These are phyloP conservation scores for Coptotermes formosanus DNA, from an alignment of 1,140 invertebrate genomes.

Conservation along the genomic window DNA sequence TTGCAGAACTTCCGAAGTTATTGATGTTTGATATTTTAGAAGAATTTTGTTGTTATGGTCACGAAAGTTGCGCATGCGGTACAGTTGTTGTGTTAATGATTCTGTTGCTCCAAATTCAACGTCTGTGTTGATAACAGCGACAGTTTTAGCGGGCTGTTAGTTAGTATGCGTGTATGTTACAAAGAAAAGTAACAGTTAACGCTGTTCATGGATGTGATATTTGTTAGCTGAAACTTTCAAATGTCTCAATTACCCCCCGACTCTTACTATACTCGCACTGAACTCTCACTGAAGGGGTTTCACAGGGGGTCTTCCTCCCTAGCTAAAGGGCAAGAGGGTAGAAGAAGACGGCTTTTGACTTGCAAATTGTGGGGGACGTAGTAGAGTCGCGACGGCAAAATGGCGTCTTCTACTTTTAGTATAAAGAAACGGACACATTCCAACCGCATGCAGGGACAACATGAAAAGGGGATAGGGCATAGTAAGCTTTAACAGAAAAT, in stretches of 20 bases:
- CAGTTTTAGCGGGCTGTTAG: too few species aligned
- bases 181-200: too few species aligned
- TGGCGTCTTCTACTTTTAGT: background rate
- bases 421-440: conserved; percentile 1
- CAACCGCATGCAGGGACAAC: background rate
- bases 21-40: too few species aligned
- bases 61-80: too few species aligned
- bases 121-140: too few species aligned
- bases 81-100: too few species aligned
- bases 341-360: conserved; percentile 17
- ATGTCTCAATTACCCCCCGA: background rate
- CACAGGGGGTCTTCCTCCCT: background rate
- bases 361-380: background rate
- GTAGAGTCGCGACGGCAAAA: background rate
- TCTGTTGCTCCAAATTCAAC: too few species aligned
- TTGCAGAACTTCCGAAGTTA: too few species aligned
- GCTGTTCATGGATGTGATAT: background rate
- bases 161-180: too few species aligned
- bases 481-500: background rate
- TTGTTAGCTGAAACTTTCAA: background rate
- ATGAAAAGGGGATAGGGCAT: background rate
- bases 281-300: background rate
- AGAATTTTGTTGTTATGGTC: too few species aligned
- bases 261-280: background rate
- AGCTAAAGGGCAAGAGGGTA: background rate